These are phyloP conservation scores for Lycorma delicatula DNA, from an alignment of 1,140 invertebrate genomes.

Conservation along the genomic window DNA sequence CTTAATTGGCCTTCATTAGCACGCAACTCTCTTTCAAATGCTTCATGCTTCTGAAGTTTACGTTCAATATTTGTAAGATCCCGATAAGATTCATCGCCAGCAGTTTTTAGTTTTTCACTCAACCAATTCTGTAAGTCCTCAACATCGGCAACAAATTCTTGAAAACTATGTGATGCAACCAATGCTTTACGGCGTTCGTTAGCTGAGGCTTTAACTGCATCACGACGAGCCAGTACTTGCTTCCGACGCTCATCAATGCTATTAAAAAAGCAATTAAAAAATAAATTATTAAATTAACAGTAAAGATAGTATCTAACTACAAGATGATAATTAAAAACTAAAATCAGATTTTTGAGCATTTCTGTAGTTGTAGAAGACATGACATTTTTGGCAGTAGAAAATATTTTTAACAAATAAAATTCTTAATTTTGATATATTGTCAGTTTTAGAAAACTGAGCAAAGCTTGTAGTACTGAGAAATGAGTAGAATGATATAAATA, in stretches of 20 bases:
- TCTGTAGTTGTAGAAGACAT: neutral
- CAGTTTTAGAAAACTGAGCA: no score
- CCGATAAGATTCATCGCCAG: constrained; percentile 86
- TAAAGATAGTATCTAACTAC: neutral
- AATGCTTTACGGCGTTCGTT: constrained; percentile 61
- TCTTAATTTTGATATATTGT: no score
- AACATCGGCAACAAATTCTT: constrained; percentile 81
- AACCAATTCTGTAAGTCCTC: constrained; percentile 86
- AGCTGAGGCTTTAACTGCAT: constrained; percentile 63
- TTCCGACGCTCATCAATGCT: constrained; percentile 66
- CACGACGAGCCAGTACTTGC: constrained; percentile 63
- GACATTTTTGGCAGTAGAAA: no score
- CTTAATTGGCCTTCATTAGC: constrained; percentile 84
- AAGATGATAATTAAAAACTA: neutral
- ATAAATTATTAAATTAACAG: neutral
- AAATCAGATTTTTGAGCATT: neutral
- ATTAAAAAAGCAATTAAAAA: constrained; percentile 25
- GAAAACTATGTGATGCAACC: constrained; percentile 67
- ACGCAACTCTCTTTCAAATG: constrained; percentile 88
- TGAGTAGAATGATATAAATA: no score
- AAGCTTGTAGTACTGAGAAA: no score
- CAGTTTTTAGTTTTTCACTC: constrained; percentile 81
- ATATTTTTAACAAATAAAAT: no score
- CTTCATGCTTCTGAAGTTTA: constrained; percentile 95
- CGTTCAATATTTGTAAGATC: constrained; percentile 85